phyloP scores from a whole-genome alignment of 2,113 vertebrate species.

The Antechinus stuartii region DNA sequence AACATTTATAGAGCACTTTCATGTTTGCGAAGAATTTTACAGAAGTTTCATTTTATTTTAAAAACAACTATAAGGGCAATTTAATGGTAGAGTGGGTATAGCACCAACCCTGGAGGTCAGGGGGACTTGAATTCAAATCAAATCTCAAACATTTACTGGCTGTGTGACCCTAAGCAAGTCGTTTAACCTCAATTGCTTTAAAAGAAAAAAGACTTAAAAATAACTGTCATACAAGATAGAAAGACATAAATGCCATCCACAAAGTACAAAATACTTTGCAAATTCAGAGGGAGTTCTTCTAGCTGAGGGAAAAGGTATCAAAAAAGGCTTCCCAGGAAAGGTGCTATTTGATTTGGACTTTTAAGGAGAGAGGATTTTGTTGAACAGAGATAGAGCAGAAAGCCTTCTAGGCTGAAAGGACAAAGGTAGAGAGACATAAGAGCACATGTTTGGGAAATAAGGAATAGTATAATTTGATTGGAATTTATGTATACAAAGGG shows the following conservation, averaged over 20 bases:
- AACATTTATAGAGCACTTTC: background rate
- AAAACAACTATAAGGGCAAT: background rate
- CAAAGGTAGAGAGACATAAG: background rate
- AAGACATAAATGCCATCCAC: background rate
- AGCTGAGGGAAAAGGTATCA: background rate
- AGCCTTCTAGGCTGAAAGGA: background rate
- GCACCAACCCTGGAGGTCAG: background rate
- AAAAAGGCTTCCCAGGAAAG: background rate
- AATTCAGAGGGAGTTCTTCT: background rate
- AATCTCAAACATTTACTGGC: background rate
- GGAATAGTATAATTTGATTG: background rate
- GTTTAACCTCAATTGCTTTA: background rate
- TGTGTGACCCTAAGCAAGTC: background rate
- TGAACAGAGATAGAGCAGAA: background rate
- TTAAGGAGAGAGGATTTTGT: constrained; percentile 28
- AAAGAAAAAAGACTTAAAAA: background rate
- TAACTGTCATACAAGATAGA: background rate
- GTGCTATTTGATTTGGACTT: background rate
- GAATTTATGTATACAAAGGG: background rate
- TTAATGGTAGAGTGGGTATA: background rate
- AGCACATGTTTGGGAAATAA: background rate
- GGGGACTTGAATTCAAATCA: background rate
- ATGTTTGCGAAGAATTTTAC: background rate
- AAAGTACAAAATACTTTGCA: background rate
- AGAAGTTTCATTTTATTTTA: background rate